A percentile compares a stretch with the other conserved stretches of the same genome.
These are phyloP conservation scores for Centroberyx gerrardi DNA, from an alignment of 2,797 vertebrate species.

Conservation along the genomic window DNA sequence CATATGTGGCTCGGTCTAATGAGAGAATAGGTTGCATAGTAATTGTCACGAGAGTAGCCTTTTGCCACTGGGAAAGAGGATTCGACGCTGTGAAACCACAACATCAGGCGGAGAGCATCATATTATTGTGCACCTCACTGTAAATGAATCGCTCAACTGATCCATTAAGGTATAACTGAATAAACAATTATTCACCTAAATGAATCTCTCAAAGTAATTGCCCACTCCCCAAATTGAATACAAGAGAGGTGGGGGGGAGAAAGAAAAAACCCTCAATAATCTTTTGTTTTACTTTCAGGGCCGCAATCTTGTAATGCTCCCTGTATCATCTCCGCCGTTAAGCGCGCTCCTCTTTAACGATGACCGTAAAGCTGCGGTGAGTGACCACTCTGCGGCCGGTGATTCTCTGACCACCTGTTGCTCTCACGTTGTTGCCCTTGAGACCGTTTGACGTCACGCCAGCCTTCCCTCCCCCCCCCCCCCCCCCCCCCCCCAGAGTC, in stretches of 20 bases:
- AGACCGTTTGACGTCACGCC: slow-evolving; percentile 65
- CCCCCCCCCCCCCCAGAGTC: background rate
- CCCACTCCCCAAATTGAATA: background rate
- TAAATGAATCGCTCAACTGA: slow-evolving; percentile 1
- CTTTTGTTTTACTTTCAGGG: slow-evolving; percentile 6
- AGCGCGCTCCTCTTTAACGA: slow-evolving; percentile 21
- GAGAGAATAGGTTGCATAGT: background rate
- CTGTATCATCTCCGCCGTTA: background rate
- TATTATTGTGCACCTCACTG: no score
- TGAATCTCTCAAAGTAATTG: background rate
- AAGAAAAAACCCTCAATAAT: background rate
- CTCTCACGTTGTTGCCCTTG: slow-evolving; percentile 56
- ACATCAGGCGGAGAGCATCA: no score
- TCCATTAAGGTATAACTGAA: slow-evolving; percentile 5
- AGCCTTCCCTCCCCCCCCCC: slow-evolving; percentile 23
- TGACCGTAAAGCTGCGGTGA: slow-evolving; percentile 7
- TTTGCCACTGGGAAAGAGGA: slow-evolving; percentile 19
- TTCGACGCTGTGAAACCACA: background rate
- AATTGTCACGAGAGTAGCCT: background rate
- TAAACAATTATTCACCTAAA: background rate
- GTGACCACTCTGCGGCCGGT: slow-evolving; percentile 19
- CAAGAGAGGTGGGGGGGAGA: background rate
- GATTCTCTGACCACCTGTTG: slow-evolving; percentile 74
- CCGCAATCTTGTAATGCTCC: slow-evolving; percentile 18
- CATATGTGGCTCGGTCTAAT: slow-evolving; percentile 3